Conservation (phyloP, 2,888 invertebrate species). For the Timema podura region DNA sequence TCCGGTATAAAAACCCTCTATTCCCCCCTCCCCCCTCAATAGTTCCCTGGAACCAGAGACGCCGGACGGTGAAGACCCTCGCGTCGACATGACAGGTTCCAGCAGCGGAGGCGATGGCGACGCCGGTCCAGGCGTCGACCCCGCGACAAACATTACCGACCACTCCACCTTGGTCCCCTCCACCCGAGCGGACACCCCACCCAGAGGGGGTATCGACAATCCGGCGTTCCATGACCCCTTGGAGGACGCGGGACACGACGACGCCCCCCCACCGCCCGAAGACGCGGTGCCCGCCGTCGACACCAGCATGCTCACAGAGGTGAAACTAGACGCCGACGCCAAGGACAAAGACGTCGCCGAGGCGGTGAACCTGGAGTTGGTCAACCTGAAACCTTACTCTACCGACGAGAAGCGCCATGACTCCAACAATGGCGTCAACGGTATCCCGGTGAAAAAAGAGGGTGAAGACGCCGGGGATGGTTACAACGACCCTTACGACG, state of each 20-base stretch:
- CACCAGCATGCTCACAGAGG: constrained; percentile 21
- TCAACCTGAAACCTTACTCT: constrained; percentile 61
- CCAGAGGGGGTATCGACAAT: constrained; percentile 32
- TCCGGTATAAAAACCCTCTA: too few relatives aligned
- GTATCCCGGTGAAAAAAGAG: constrained; percentile 57
- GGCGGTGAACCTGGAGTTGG: constrained; percentile 75
- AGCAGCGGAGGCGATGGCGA: too few relatives aligned
- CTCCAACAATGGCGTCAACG: constrained; percentile 45
- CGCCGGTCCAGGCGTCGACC: too few relatives aligned
- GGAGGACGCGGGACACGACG: too few relatives aligned
- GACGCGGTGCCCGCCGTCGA: constrained; percentile 15
- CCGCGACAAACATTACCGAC: too few relatives aligned
- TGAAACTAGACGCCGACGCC: constrained; percentile 4
- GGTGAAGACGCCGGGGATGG: constrained; percentile 43
- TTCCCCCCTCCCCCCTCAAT: too few relatives aligned
- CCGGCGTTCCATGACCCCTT: constrained; percentile 33
- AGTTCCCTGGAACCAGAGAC: too few relatives aligned
- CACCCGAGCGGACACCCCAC: too few relatives aligned
- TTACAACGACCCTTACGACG: constrained; percentile 64
- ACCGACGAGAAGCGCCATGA: constrained; percentile 49
- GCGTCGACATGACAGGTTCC: too few relatives aligned
- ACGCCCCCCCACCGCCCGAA: neutral
- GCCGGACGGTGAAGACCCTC: too few relatives aligned
- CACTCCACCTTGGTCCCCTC: too few relatives aligned
- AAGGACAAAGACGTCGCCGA: constrained; percentile 46